Base-by-base conservation (phyloP, 1,140 invertebrate species). In the Pinna nobilis region DNA sequence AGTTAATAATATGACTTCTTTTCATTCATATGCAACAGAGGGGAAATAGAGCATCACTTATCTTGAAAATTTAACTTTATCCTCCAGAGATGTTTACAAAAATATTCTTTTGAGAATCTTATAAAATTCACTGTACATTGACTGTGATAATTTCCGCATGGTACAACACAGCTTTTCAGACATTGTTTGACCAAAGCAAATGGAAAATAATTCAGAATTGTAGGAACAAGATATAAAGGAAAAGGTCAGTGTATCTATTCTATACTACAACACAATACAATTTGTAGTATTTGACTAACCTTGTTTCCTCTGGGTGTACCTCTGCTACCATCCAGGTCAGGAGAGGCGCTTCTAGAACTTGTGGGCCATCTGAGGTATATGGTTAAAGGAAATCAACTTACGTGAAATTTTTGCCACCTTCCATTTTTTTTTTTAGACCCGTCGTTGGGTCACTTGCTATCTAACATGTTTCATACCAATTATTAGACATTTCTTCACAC, bases 261-360 rank as follows among this genome's bases (percentile, higher is more conserved):
- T 28, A 6, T 11, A 13, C 11, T 30, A 39, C 15, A 18, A 39
- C 18, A 41, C 18, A 28, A 5, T 44, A 44, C 39, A 44, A 44
- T n/a, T 11, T 44, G n/a, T n/a, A 44, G 9, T 9, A 11, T 11
- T n/a, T 11, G 9, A n/a, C n/a, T 20, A 67, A 59, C 33, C 74
- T 84, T 84, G 47, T 79, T 81, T 53, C 79, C 78, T 74, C 84
- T 77, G 6, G 85, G 83, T 60, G 85, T 86, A 32, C 83, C 67
- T 18, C 81, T 76, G 82, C 82, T 75, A 39, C 69, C 75, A 37
- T 87, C 85, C 4, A 84, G 74, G 13, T 87, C 85, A 25, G 72
- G 74, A n/a, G 81, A 81, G 39, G 75, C 37, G 71, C 50, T 64
- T 25, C 61, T 77, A 32, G 72, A 70, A 57, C 73, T 78, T 39